phyloP scores from a whole-genome alignment of 2,113 vertebrate species.

The Erythrolamprus reginae region DNA sequence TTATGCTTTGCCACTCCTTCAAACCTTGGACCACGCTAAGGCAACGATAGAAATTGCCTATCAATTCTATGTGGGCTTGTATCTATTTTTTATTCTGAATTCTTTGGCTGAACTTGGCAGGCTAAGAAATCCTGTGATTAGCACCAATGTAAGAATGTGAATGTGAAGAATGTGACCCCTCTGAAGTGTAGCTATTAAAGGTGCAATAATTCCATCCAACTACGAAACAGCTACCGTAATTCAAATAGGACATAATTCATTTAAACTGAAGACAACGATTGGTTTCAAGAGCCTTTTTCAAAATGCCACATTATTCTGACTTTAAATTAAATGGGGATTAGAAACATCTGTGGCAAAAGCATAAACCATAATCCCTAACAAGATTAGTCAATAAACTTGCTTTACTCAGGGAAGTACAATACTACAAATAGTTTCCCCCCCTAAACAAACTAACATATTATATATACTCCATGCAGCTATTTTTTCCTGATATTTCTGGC shows the following conservation, averaged over 20 bases:
- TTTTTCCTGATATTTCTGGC: constrained; percentile 15
- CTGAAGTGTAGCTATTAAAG: background rate
- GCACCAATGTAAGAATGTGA: background rate
- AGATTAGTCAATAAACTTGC: background rate
- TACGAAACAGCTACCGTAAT: background rate
- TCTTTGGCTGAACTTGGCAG: background rate
- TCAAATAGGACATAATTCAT: background rate
- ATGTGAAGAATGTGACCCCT: background rate
- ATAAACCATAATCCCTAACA: background rate
- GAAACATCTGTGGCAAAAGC: background rate
- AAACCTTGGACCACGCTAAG: too few relatives aligned
- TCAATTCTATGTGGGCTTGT: background rate
- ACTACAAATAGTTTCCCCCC: background rate
- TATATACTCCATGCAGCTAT: background rate
- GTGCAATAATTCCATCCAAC: background rate
- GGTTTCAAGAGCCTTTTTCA: background rate
- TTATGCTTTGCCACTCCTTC: too few relatives aligned
- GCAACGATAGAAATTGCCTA: too few relatives aligned
- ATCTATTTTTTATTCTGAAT: background rate
- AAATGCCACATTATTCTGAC: background rate
- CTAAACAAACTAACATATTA: background rate
- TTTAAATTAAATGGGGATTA: background rate
- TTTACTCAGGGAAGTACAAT: background rate
- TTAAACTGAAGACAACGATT: background rate
- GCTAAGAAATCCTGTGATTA: background rate